Conservation (phyloP, 2,888 invertebrate genomes). For the Drosophila histrio region DNA sequence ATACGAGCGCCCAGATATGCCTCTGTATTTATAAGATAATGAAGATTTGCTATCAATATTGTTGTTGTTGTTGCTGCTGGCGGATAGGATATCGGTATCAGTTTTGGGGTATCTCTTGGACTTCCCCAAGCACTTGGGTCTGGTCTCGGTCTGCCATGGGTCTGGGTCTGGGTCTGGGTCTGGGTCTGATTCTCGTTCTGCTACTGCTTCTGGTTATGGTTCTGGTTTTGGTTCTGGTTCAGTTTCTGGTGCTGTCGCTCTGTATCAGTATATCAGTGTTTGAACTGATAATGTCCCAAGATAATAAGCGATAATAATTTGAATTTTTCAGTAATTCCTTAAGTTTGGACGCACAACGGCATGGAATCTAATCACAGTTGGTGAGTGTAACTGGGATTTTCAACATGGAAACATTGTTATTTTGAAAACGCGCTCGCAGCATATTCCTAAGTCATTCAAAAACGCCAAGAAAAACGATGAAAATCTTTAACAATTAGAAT, state of each 20-base stretch:
- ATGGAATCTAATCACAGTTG: constrained; percentile 83
- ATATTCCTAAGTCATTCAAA: neutral
- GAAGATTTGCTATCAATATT: constrained; percentile 83
- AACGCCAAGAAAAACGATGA: neutral
- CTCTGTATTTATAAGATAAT: constrained; percentile 81
- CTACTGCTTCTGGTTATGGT: constrained; percentile 19
- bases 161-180: constrained; percentile 20
- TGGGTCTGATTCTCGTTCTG: constrained; percentile 18
- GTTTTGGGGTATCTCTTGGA: constrained; percentile 71
- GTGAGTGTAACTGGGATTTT: constrained; percentile 83
- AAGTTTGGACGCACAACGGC: constrained; percentile 78
- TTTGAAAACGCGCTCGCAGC: constrained; percentile 39
- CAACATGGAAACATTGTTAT: constrained; percentile 75
- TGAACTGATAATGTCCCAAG: constrained; percentile 84
- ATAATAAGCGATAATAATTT: constrained; percentile 84
- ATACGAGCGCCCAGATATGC: constrained; percentile 48
- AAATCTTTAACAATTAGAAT: neutral
- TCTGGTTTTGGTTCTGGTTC: constrained; percentile 27
- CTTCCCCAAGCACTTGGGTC: constrained; percentile 40
- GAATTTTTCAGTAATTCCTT: constrained; percentile 83
- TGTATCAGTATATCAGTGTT: constrained; percentile 83
- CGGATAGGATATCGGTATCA: constrained; percentile 78
- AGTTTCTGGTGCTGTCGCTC: constrained; percentile 39
- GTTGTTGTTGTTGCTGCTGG: constrained; percentile 30
- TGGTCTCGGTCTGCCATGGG: constrained; percentile 31